Evolutionary conservation across 2,797 vertebrate genomes (phyloP), one percentile per base, ranked within the genome.

Genomic region (Pantherophis vulpinus): DNA sequence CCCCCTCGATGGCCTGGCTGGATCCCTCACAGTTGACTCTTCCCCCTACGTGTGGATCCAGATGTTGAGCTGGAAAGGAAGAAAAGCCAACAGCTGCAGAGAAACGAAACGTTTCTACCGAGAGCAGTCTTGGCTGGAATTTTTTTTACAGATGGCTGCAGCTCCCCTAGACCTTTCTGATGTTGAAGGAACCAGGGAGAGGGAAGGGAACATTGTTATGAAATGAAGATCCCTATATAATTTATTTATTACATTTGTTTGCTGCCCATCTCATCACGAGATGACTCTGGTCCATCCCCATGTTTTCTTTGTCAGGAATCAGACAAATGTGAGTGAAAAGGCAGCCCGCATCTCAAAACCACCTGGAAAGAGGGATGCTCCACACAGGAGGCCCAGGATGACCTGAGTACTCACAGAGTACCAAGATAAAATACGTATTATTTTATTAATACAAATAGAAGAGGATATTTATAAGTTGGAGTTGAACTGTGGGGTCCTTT

Each of bases 51-150:
- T 88, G 61, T 90, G 55, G 0, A 88, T 56, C 95, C 96, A 95
- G 94, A 96, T 95, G 92, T 94, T 92, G 94, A 93, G 94, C 93
- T 0, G 3, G 92, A 93, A 96, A 96, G 51, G 61, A 47, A 18
- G 90, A 92, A 94, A 94, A 96, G 6, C 87, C 92, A 94, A 94
- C 74, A 94, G 87, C 92, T 70, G n/a, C 2, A 0, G 91, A 59
- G 56, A 0, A 94, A 92, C 70, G 88, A 96, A 89, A 94, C 91
- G 89, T 47, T 92, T 95, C 94, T 93, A 2, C 4, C 90, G 92
- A 79, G 56, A 47, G 0, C 7, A 74, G 91, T 23, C 5, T 47
- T 55, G 9, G 13, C 20, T 51, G 4, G 83, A 9, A 18, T 29
- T 29, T 88, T 61, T 18, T 51, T 47, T 56, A 23, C 47, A 23